Evolutionary conservation across 2,797 vertebrate species (phyloP).

Genomic region (Acridotheres tristis): DNA sequence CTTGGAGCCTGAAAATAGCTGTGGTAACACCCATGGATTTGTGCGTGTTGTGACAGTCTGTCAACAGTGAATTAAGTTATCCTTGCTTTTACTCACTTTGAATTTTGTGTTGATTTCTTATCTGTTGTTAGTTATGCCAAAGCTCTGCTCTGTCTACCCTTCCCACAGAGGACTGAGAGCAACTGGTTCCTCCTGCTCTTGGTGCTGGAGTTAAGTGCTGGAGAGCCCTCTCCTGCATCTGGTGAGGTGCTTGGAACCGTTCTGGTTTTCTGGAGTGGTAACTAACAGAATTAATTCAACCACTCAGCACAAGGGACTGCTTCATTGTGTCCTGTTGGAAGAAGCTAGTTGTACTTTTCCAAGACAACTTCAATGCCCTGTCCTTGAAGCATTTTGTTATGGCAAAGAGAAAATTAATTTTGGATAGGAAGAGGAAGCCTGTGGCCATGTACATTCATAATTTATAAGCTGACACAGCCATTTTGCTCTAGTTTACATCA

Average conservation of each 20-base stretch:
- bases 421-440: not conserved
- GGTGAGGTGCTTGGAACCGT: not conserved
- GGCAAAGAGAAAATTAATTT: constrained; percentile 3
- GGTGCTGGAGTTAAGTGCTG: not conserved
- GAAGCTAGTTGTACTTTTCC: not conserved
- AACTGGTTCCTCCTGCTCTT: not conserved
- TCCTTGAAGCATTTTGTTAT: constrained; percentile 15
- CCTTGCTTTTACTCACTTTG: not conserved
- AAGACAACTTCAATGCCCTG: not conserved
- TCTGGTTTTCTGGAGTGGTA: not conserved
- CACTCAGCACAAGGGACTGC: not conserved
- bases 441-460: not conserved
- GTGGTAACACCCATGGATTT: constrained; percentile 12
- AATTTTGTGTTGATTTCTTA: not conserved
- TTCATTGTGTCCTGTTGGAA: not conserved
- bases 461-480: constrained; percentile 2
- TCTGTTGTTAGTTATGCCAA: not conserved
- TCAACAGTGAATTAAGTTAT: not conserved
- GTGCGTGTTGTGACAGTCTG: not conserved
- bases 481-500: constrained; percentile 14
- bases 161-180: not conserved
- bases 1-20: not conserved
- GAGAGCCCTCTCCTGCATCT: not conserved
- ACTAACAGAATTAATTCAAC: not conserved
- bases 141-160: not conserved